phyloP scores from a whole-genome alignment of 1,140 invertebrate genomes.

The Anadara kagoshimensis region DNA sequence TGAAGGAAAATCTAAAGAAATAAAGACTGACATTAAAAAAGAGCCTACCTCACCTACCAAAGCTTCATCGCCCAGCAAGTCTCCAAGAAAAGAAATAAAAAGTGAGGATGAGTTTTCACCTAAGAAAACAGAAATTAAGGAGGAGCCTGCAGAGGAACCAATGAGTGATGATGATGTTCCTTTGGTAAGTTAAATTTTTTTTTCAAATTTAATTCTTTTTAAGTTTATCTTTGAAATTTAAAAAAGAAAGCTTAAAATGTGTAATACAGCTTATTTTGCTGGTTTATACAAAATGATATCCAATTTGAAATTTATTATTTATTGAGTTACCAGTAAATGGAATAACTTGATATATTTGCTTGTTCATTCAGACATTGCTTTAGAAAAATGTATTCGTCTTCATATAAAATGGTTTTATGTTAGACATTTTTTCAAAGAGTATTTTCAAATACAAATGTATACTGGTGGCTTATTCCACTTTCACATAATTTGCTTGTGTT shows the following conservation, averaged over 20 bases:
- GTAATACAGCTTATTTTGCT: no score
- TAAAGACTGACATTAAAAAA: constrained; percentile 23
- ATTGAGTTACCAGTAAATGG: no score
- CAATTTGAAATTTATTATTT: no score
- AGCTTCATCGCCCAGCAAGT: constrained; percentile 9
- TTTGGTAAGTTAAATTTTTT: constrained; percentile 77
- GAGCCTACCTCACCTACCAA: constrained; percentile 26
- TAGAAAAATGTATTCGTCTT: no score
- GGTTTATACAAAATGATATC: neutral
- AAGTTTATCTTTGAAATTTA: neutral
- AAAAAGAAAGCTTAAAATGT: no score
- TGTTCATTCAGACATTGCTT: no score
- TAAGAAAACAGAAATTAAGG: constrained; percentile 10
- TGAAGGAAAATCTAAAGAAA: constrained; percentile 6
- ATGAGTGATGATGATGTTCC: constrained; percentile 84
- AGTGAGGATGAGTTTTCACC: constrained; percentile 10
- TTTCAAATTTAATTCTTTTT: constrained; percentile 6
- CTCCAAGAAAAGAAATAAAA: constrained; percentile 9
- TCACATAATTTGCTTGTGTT: neutral
- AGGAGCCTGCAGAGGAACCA: constrained; percentile 66
- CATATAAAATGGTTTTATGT: no score
- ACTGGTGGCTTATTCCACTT: no score
- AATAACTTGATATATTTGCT: no score
- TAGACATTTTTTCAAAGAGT: no score
- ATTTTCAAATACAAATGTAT: no score